phyloP scores from a whole-genome alignment of 2,797 vertebrate species.

The Psittacula echo region DNA sequence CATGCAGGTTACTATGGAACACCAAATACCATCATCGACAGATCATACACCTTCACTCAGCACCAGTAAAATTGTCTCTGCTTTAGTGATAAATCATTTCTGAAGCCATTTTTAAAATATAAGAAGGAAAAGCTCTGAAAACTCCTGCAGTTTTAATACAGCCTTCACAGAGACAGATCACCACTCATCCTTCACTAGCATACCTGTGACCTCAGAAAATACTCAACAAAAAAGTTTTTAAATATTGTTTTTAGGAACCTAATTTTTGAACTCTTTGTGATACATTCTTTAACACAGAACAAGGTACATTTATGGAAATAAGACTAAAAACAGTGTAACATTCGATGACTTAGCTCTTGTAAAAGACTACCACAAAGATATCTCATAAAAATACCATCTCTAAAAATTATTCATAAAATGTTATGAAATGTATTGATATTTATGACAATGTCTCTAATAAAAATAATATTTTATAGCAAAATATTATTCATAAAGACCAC shows the following conservation, averaged over 20 bases:
- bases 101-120: neutral
- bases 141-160: neutral
- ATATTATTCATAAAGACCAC: neutral
- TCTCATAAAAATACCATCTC: neutral
- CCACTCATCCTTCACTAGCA: neutral
- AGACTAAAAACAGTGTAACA: neutral
- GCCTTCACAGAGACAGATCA: neutral
- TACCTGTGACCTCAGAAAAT: neutral
- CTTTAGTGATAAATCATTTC: conserved; percentile 6
- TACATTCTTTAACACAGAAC: neutral
- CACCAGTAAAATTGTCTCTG: neutral
- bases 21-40: neutral
- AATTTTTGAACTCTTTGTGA: neutral
- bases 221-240: neutral
- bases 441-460: neutral
- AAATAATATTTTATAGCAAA: neutral
- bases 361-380: neutral
- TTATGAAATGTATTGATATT: neutral
- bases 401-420: neutral
- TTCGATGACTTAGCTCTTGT: neutral
- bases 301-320: neutral
- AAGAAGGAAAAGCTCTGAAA: neutral
- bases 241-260: neutral
- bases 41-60: neutral
- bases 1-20: neutral